Evolutionary conservation across 2,888 invertebrate genomes (phyloP).

Genomic region (Molorchus minor): DNA sequence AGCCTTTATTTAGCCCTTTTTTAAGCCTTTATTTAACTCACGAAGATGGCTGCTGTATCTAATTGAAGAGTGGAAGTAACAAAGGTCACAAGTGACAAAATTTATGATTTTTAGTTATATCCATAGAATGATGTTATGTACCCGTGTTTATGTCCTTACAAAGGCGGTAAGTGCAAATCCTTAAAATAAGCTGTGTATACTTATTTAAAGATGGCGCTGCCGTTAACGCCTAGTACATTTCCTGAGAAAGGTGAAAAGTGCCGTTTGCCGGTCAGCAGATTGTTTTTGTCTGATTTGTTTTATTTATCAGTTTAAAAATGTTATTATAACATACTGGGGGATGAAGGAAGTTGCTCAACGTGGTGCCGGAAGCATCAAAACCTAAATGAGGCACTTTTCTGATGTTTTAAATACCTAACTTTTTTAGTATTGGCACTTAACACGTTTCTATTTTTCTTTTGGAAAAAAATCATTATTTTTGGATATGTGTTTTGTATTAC

Average conservation of each 20-base stretch:
- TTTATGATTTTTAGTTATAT: neutral
- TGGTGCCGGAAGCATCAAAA: too few species aligned
- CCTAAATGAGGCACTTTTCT: too few species aligned
- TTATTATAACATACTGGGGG: too few species aligned
- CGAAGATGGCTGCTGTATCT: neutral
- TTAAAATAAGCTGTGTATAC: neutral
- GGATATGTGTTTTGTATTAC: neutral
- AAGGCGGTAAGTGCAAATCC: neutral
- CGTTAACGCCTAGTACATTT: neutral
- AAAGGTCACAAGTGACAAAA: neutral
- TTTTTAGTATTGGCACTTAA: too few species aligned
- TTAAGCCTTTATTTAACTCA: too few species aligned
- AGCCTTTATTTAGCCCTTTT: too few species aligned
- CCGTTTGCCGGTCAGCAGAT: neutral
- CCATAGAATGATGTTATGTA: neutral
- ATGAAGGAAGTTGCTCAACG: too few species aligned
- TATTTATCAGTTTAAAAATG: conserved; percentile 4
- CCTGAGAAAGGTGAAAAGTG: neutral
- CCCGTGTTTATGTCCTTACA: neutral
- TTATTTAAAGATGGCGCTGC: neutral
- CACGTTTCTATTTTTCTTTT: neutral
- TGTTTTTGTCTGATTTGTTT: neutral
- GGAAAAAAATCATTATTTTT: neutral
- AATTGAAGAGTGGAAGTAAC: neutral
- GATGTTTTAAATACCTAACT: too few species aligned